phyloP scores from a whole-genome alignment of 1,140 invertebrate genomes.

The Periplaneta americana region DNA sequence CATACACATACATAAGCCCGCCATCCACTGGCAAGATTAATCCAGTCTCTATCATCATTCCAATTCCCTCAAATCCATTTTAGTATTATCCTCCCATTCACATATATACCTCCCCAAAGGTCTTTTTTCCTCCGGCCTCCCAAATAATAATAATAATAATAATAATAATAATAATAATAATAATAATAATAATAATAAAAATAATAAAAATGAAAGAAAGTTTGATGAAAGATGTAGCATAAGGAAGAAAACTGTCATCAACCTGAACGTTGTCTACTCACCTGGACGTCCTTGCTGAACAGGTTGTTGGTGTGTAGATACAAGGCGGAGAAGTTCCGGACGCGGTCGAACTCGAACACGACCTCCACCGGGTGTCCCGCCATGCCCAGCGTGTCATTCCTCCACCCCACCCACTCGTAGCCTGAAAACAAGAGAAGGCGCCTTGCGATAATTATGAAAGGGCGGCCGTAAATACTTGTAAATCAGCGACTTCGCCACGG shows the following conservation, averaged over 20 bases:
- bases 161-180: too few relatives aligned
- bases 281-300: constrained; percentile 59
- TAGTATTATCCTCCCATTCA: too few relatives aligned
- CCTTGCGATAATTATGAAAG: neutral
- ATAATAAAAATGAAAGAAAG: constrained; percentile 7
- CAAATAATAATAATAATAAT: too few relatives aligned
- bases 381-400: constrained; percentile 54
- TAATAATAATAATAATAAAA: neutral
- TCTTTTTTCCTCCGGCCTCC: too few relatives aligned
- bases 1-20: too few relatives aligned
- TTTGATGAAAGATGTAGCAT: neutral
- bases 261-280: constrained; percentile 28
- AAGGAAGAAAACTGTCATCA: neutral
- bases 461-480: too few relatives aligned
- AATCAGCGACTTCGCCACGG: neutral
- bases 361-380: constrained; percentile 55
- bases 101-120: too few relatives aligned
- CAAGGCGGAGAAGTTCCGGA: constrained; percentile 68
- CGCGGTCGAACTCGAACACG: constrained; percentile 67
- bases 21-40: too few relatives aligned
- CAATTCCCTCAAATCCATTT: too few relatives aligned
- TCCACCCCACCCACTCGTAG: constrained; percentile 82
- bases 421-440: constrained; percentile 45
- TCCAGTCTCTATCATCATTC: too few relatives aligned
- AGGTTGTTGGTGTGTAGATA: constrained; percentile 64